phyloP scores from a whole-genome alignment of 2,797 vertebrate genomes.

The Sebastes hubbsi region DNA sequence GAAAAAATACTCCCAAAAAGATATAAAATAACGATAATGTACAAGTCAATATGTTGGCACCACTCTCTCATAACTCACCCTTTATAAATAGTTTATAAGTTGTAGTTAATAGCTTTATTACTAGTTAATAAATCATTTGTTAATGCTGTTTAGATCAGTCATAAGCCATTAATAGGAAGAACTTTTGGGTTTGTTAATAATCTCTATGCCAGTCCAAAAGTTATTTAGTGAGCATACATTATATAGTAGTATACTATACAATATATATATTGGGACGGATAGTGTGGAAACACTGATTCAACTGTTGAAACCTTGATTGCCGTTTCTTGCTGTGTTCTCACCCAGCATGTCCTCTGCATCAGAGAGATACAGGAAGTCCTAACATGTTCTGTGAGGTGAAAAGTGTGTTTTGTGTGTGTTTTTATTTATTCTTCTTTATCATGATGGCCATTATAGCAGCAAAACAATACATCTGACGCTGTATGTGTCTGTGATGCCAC shows the following conservation, averaged over 20 bases:
- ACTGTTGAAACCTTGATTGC: not conserved
- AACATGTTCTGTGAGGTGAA: constrained; percentile 2
- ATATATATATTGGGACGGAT: not conserved
- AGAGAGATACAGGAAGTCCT: not conserved
- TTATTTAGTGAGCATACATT: not conserved
- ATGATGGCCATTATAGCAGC: not conserved
- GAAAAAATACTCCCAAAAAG: too few species aligned
- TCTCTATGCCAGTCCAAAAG: not conserved
- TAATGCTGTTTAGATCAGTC: too few species aligned
- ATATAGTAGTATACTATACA: not conserved
- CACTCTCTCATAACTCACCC: too few species aligned
- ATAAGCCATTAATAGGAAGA: too few species aligned
- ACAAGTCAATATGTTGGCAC: too few species aligned
- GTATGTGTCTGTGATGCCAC: not conserved
- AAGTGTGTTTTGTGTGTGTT: not conserved
- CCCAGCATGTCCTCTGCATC: constrained; percentile 31
- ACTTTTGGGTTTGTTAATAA: too few species aligned
- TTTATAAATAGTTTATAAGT: too few species aligned
- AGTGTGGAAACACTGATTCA: not conserved
- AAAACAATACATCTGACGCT: not conserved
- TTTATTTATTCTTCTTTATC: not conserved
- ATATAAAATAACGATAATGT: too few species aligned
- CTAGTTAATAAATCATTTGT: too few species aligned
- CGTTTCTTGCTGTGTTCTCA: constrained; percentile 14
- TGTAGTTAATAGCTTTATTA: too few species aligned